Evolutionary conservation across 2,888 invertebrate species (phyloP).

Genomic region (Laothoe populi): DNA sequence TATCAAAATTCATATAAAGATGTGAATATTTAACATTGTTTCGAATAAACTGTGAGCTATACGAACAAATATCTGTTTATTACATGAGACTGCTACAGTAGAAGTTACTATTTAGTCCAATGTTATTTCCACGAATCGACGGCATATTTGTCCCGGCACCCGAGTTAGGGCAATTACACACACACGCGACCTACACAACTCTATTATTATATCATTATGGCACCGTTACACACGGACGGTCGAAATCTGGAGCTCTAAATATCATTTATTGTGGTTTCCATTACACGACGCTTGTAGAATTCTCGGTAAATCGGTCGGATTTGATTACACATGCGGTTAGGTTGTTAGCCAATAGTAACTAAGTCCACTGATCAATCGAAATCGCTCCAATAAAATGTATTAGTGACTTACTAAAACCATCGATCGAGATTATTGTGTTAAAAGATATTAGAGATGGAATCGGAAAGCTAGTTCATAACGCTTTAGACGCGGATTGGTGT

Average conservation of each 20-base stretch:
- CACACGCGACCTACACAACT: constrained; percentile 34
- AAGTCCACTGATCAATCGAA: constrained; percentile 17
- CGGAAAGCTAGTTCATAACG: no score
- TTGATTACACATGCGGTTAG: constrained; percentile 33
- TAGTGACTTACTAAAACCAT: constrained; percentile 22
- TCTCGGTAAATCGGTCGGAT: constrained; percentile 36
- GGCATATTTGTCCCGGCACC: not conserved
- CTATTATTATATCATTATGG: constrained; percentile 41
- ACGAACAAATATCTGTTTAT: no score
- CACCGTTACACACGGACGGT: constrained; percentile 36
- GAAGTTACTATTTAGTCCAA: not conserved
- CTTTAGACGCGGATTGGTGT: no score
- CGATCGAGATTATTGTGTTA: not conserved
- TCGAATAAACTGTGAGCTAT: no score
- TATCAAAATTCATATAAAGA: no score
- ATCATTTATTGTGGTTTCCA: constrained; percentile 28
- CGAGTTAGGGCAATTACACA: constrained; percentile 38
- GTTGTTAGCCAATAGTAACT: constrained; percentile 23
- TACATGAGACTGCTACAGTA: no score
- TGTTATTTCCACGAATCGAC: not conserved
- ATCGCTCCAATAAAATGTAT: constrained; percentile 24
- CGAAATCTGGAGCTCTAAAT: constrained; percentile 36
- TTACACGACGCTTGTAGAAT: constrained; percentile 31
- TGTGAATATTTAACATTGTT: no score
- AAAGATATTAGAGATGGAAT: not conserved